Evolutionary conservation across 2,113 vertebrate genomes (phyloP), one percentile per base, ranked within the genome.

Genomic region (Chelonoidis abingdonii): DNA sequence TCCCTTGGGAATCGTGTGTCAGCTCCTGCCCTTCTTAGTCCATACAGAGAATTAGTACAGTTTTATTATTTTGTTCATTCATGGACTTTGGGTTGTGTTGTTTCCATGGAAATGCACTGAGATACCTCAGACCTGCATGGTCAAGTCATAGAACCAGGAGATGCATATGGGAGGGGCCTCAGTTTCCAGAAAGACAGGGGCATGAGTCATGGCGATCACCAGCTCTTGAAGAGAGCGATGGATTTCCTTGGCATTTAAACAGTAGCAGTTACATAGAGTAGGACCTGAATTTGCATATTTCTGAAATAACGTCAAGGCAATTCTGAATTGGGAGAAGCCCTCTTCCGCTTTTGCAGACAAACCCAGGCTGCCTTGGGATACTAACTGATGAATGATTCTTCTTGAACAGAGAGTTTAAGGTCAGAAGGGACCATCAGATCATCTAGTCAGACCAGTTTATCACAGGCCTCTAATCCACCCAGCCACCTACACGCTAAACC

Each of bases 1-100:
- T 72, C 25, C 69, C 7, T 0, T 1, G 35, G 53, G 75, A 27
- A 54, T 8, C 0, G 0, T 57, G 24, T 47, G 27, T 52, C 53
- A 49, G 35, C 84, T 54, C 5, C 80, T 88, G 53, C 72, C 53
- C 80, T 35, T 72, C 69, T 80, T 21, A 4, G 1, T 24, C 27
- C 47, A 12, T 52, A 44, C 0, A 1, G 83, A 53, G 27, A 89
- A 41, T 38, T 56, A 87, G 25, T 52, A 44, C 35, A 1, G 38
- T 54, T 86, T 52, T n/a, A 87, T 95, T 84, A 83, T 91, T 88
- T 47, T 54, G 41, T 65, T 11, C 47, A 12, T 11, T 69, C 22
- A 8, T 0, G 47, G 69, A 92, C 89, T 96, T 86, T 78, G 76
- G 47, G 50, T 90, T 83, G 54, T 82, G 84, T 11, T n/a, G 62